Base-by-base conservation (phyloP, 2,113 vertebrate species). In the Nicator chloris region DNA sequence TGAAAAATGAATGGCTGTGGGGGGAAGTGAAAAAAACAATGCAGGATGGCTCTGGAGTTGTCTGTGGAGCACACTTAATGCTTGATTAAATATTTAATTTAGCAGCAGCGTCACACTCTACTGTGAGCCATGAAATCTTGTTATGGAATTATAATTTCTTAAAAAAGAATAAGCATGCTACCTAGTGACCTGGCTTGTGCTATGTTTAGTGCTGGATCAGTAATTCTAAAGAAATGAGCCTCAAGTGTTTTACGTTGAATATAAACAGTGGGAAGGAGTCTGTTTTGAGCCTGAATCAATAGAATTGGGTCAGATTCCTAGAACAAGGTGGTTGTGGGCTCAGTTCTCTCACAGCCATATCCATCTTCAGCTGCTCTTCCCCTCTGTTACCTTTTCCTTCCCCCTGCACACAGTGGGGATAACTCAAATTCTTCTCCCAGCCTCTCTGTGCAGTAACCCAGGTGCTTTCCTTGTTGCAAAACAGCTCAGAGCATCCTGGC, bases 61-160 rank as follows among this genome's bases (percentile, higher is more conserved):
- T 89, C 91, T 88, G 87, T 21, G 16, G 93, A 94, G 51, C 88
- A 81, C 80, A 53, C 86, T 90, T 83, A 90, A 53, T 90, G 88
- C 90, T 90, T 86, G 95, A 88, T 95, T 93, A 96, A 95, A 95
- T 96, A 95, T 94, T 97, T 82, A 90, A 84, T 93, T 86, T 84
- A 94, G 93, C 87, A 94, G 95, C 93, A 75, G 82, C n/a, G 51
- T 94, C 93, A 88, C 92, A 54, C 82, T 93, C 71, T 49, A 42
- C 82, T 68, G 93, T 86, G 95, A 95, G 95, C 95, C 92, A 76
- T 87, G 85, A 94, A 94, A 92, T 92, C 93, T 96, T 2, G 40
- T 88, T 88, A 71, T 83, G 95, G 94, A 96, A 92, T 94, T 93
- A 81, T 86, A 81, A 95, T 86, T 65, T 60, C 82, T 82, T 89